Conservation (phyloP, 2,797 vertebrate genomes). For the Pteronotus mesoamericanus region DNA sequence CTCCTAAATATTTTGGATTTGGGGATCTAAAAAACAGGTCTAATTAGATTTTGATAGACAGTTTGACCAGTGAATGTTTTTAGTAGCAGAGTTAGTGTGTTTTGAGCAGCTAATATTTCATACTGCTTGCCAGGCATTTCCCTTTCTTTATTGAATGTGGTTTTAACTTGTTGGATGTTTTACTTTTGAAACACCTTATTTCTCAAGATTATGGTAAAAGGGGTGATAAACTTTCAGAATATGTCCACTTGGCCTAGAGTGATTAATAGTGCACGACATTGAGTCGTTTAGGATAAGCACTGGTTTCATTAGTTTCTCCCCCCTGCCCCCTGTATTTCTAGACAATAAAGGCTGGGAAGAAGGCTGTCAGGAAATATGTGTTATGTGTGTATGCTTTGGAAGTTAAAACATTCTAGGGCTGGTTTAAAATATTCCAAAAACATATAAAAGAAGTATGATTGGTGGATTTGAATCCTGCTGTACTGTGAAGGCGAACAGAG, state of each 20-base stretch:
- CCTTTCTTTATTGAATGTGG: neutral
- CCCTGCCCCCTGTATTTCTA: neutral
- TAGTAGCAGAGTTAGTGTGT: neutral
- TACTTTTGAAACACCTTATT: neutral
- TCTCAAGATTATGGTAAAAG: neutral
- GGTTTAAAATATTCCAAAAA: neutral
- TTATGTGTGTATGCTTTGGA: neutral
- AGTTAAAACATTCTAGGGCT: neutral
- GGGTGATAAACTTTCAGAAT: neutral
- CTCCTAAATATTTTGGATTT: neutral
- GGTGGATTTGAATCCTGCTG: neutral
- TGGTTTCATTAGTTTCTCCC: neutral
- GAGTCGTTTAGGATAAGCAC: neutral
- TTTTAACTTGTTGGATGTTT: constrained; percentile 20
- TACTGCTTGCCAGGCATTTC: neutral
- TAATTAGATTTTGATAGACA: neutral
- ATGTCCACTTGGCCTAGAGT: neutral
- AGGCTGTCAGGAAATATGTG: neutral
- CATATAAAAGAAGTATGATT: neutral
- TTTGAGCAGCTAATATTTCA: neutral
- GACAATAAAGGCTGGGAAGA: neutral
- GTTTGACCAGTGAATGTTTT: neutral
- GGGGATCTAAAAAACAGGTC: neutral
- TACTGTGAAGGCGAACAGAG: neutral
- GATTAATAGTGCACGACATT: neutral